phyloP scores from a whole-genome alignment of 2,113 vertebrate genomes.

The Lycaon pictus region DNA sequence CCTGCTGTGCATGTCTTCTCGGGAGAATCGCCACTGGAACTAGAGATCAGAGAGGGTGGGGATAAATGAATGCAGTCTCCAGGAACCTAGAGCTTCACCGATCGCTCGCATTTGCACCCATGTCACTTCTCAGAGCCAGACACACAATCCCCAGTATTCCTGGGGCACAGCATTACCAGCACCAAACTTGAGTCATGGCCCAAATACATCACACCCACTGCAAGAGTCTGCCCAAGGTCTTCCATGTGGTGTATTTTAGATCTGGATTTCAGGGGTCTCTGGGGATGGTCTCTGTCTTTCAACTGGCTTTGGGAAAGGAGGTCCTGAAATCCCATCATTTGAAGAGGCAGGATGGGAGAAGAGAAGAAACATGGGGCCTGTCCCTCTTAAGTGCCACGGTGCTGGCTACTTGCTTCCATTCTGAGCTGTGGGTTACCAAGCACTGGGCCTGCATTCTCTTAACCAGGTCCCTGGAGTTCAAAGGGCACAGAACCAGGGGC shows the following conservation, averaged over 20 bases:
- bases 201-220: background rate
- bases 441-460: background rate
- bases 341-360: background rate
- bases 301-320: background rate
- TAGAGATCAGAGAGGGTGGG: constrained; percentile 61
- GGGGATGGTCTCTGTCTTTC: background rate
- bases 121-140: fast-evolving
- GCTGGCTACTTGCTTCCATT: background rate
- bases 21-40: constrained; percentile 91
- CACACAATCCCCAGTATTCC: background rate
- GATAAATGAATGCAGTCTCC: background rate
- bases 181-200: background rate
- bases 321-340: background rate
- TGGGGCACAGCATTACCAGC: fast-evolving
- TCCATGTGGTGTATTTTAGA: fast-evolving
- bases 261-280: background rate
- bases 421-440: background rate
- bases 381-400: background rate
- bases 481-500: background rate
- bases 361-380: fast-evolving
- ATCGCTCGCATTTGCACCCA: background rate
- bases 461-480: background rate
- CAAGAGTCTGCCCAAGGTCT: fast-evolving
- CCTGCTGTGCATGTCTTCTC: constrained; percentile 84
- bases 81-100: fast-evolving